Conservation (phyloP, 2,113 vertebrate species). For the Nipponia nippon region DNA sequence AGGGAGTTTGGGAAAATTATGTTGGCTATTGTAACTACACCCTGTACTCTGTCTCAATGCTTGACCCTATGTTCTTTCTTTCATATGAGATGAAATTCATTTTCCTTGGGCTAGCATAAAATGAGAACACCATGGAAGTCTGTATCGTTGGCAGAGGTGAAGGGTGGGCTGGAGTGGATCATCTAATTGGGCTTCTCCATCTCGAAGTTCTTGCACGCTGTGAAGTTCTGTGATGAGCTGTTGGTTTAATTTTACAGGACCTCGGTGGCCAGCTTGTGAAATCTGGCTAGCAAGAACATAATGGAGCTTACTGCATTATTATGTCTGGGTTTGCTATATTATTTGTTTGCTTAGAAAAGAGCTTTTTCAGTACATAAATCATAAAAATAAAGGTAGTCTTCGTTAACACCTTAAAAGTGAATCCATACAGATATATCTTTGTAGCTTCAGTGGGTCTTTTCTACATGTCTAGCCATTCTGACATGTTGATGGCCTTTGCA, state of each 20-base stretch:
- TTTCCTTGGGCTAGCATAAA: conserved; percentile 39
- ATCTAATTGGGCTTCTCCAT: conserved; percentile 57
- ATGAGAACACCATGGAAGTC: conserved; percentile 54
- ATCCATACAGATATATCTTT: neutral
- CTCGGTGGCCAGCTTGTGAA: neutral
- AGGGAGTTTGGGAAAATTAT: neutral
- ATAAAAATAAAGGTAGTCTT: neutral
- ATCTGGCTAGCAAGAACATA: neutral
- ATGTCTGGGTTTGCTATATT: neutral
- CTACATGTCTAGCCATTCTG: rapidly evolving
- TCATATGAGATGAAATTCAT: conserved; percentile 55
- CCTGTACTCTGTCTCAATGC: conserved; percentile 32
- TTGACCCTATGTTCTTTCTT: conserved; percentile 50
- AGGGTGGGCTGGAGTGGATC: conserved; percentile 33
- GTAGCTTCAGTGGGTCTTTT: neutral
- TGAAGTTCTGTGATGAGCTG: conserved; percentile 36
- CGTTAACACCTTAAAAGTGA: neutral
- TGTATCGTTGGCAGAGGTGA: conserved; percentile 31
- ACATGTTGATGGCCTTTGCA: neutral
- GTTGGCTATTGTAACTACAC: conserved; percentile 27
- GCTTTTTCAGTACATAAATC: neutral
- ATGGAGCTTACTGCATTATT: neutral
- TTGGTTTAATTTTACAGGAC: conserved; percentile 47
- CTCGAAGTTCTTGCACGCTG: rapidly evolving
- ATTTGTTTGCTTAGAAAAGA: neutral